Conservation (phyloP, 2,113 vertebrate species). For the Sprattus sprattus region DNA sequence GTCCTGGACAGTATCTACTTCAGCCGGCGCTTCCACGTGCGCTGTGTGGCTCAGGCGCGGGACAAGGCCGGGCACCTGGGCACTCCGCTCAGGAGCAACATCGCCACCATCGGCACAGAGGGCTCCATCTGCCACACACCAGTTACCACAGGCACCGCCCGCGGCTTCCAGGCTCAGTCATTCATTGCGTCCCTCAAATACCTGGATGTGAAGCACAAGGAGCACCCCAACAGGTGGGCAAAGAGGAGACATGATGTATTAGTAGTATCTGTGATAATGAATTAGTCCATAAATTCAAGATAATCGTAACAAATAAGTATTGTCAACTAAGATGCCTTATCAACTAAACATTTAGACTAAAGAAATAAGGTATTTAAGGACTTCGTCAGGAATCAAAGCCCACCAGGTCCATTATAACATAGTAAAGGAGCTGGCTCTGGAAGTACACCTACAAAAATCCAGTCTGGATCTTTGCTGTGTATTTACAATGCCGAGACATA, state of each 20-base stretch:
- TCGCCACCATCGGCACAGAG: constrained; percentile 88
- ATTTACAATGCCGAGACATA: too few species aligned
- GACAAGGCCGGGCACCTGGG: constrained; percentile 88
- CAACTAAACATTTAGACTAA: neutral
- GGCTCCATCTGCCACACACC: constrained; percentile 95
- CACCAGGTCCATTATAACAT: neutral
- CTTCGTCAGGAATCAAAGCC: too few species aligned
- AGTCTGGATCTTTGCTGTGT: too few species aligned
- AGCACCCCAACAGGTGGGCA: constrained; percentile 91
- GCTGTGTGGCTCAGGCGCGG: constrained; percentile 92
- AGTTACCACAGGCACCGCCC: constrained; percentile 87
- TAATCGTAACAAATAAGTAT: neutral
- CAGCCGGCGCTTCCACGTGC: constrained; percentile 91
- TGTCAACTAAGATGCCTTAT: neutral
- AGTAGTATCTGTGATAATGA: too few species aligned
- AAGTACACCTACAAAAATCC: too few species aligned
- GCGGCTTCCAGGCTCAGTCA: constrained; percentile 96
- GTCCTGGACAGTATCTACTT: constrained; percentile 98
- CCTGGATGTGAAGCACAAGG: constrained; percentile 95
- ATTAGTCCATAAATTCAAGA: neutral
- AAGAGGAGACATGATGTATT: too few species aligned
- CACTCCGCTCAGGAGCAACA: constrained; percentile 89
- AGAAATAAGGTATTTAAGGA: neutral
- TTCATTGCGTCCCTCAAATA: constrained; percentile 95
- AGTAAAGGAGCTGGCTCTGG: too few species aligned